phyloP scores from a whole-genome alignment of 2,888 invertebrate species.

The Parnassius smintheus region DNA sequence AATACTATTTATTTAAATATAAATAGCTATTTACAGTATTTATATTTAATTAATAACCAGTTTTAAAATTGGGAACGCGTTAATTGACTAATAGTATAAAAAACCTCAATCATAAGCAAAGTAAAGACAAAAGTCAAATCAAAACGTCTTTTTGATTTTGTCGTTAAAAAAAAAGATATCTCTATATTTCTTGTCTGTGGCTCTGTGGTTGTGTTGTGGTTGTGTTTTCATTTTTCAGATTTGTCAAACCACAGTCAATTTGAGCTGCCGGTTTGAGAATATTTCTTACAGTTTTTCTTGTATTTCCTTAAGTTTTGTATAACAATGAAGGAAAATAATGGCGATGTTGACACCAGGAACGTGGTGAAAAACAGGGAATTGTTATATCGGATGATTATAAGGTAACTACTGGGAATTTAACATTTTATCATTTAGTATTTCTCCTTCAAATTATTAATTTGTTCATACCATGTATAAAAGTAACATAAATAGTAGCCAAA shows the following conservation, averaged over 20 bases:
- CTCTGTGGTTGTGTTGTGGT: too few species aligned
- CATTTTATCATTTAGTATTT: too few species aligned
- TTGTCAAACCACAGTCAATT: neutral
- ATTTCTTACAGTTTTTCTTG: slow-evolving; percentile 23
- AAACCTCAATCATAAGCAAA: neutral
- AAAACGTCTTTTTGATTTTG: neutral
- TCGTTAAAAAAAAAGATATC: neutral
- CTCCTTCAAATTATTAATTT: too few species aligned
- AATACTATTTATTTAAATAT: too few species aligned
- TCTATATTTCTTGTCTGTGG: neutral
- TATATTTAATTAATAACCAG: too few species aligned
- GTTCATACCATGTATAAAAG: too few species aligned
- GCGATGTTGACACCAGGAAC: slow-evolving; percentile 85
- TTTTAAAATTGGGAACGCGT: too few species aligned
- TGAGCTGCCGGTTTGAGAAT: slow-evolving; percentile 29
- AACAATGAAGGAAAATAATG: slow-evolving; percentile 63
- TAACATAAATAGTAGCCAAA: too few species aligned
- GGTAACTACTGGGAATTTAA: slow-evolving; percentile 66
- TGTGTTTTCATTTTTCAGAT: slow-evolving; percentile 3
- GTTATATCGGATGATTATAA: slow-evolving; percentile 95
- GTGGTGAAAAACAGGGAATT: slow-evolving; percentile 93
- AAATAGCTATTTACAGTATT: too few species aligned
- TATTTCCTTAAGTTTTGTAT: slow-evolving; percentile 14
- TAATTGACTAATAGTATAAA: too few species aligned
- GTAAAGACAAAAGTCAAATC: neutral